A percentile compares a stretch with the other conserved stretches of the same genome.
phyloP scores from a whole-genome alignment of 2,113 vertebrate species.

The Herpetotheres cachinnans region DNA sequence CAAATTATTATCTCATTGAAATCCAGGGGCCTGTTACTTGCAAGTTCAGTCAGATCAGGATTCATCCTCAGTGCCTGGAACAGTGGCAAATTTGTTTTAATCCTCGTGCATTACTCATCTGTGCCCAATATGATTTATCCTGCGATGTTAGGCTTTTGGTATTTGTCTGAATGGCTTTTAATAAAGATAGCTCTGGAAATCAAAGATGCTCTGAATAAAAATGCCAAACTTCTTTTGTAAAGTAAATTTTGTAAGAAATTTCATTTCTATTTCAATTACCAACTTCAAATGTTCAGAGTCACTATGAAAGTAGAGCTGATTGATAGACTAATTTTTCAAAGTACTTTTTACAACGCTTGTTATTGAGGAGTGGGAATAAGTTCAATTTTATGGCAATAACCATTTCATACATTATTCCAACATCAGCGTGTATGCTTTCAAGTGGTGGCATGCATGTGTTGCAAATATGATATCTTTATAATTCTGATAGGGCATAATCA shows the following conservation, averaged over 20 bases:
- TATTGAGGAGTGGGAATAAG: background rate
- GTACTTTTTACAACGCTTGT: background rate
- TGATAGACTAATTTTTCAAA: background rate
- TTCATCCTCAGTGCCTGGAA: background rate
- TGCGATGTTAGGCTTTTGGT: background rate
- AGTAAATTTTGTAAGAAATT: background rate
- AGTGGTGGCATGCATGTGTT: background rate
- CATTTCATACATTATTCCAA: background rate
- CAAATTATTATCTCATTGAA: slow-evolving; percentile 60
- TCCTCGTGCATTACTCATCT: slow-evolving; percentile 1
- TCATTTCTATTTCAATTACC: background rate
- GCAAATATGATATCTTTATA: background rate
- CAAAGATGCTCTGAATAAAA: background rate
- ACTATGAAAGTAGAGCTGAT: background rate
- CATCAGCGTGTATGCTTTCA: background rate
- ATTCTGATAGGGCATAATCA: background rate
- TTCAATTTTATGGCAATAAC: background rate
- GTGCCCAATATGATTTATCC: slow-evolving; percentile 16
- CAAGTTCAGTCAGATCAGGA: slow-evolving; percentile 5
- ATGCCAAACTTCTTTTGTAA: background rate
- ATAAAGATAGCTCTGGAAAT: background rate
- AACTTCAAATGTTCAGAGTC: background rate
- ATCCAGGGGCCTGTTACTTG: slow-evolving; percentile 2
- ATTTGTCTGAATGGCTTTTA: background rate
- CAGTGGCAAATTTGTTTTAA: slow-evolving; percentile 42